Conservation (phyloP, 1,140 invertebrate species). For the Drosophila albomicans region DNA sequence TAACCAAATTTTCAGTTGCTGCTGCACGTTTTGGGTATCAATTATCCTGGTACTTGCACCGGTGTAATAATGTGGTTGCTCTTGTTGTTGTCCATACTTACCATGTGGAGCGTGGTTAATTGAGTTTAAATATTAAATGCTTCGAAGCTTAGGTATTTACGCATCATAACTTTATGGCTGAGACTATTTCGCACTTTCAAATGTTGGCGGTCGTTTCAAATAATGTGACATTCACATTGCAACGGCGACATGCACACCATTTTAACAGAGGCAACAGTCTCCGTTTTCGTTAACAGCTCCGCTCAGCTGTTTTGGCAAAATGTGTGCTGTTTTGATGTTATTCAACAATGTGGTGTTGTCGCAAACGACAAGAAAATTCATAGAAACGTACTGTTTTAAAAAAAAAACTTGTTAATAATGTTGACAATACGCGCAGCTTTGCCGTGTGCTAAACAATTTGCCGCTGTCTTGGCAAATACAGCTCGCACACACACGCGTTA, state of each 20-base stretch:
- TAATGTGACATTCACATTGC: neutral
- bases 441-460: constrained; percentile 45
- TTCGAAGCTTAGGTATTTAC: neutral
- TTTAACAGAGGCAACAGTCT: neutral
- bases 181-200: neutral
- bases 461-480: constrained; percentile 14
- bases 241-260: neutral
- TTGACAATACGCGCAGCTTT: constrained; percentile 49
- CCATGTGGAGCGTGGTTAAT: neutral
- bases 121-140: neutral
- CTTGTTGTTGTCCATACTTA: neutral
- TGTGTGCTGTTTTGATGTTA: constrained; percentile 36
- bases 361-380: constrained; percentile 5
- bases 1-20: constrained; percentile 4
- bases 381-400: constrained; percentile 15
- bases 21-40: constrained; percentile 27
- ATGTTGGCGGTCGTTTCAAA: neutral
- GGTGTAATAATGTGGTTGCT: neutral
- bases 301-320: constrained; percentile 40
- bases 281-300: constrained; percentile 18
- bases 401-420: constrained; percentile 40
- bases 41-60: constrained; percentile 14
- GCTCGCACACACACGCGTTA: constrained; percentile 16
- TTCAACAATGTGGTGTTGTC: constrained; percentile 30
- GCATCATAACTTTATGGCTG: neutral